phyloP scores from a whole-genome alignment of 2,888 invertebrate species.

The Lycocerus yunnanus region DNA sequence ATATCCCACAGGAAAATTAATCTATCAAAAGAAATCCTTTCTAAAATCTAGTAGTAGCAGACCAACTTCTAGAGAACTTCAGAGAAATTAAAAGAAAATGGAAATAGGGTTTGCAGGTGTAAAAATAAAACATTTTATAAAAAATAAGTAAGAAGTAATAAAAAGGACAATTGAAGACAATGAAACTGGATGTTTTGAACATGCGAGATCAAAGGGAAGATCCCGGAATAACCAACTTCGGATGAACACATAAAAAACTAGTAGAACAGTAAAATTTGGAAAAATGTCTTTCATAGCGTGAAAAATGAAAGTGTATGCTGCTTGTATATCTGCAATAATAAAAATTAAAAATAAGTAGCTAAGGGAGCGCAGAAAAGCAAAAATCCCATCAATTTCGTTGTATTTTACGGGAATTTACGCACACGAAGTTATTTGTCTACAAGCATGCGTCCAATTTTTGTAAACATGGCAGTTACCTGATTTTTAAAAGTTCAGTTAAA shows the following conservation, averaged over 20 bases:
- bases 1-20: slow-evolving; percentile 6
- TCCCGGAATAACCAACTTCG: background rate
- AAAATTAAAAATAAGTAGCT: background rate
- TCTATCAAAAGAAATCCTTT: background rate
- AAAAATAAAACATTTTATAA: too few species aligned
- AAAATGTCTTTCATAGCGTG: background rate
- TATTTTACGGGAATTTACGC: background rate
- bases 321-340: background rate
- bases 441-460: background rate
- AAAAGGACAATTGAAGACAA: background rate
- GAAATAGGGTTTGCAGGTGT: too few species aligned
- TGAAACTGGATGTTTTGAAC: background rate
- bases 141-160: background rate
- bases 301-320: background rate
- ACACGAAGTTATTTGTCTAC: background rate
- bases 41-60: too few species aligned
- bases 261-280: background rate
- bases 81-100: too few species aligned
- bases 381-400: background rate
- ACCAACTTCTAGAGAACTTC: too few species aligned
- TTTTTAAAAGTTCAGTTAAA: too few species aligned
- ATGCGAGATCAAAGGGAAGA: background rate
- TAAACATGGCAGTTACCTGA: background rate
- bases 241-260: background rate
- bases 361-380: background rate